These are phyloP conservation scores for Podarcis lilfordi DNA, from an alignment of 2,797 vertebrate species.

Conservation along the genomic window DNA sequence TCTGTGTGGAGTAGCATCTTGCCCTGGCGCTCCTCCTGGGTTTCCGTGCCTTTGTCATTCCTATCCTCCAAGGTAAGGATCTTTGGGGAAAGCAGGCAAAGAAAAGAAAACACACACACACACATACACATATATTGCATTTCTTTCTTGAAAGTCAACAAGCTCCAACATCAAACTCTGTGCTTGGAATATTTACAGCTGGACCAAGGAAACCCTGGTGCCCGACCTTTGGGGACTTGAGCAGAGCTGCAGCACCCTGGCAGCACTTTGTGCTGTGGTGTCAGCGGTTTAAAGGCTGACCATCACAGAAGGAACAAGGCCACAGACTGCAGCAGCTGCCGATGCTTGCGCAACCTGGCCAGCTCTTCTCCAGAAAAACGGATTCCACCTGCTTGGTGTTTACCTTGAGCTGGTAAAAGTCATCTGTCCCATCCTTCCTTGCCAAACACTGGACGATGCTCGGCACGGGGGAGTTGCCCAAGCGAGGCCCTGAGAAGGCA, in stretches of 20 bases:
- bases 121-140: background rate
- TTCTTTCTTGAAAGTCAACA: background rate
- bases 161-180: background rate
- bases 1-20: slow-evolving; percentile 99
- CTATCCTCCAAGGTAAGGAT: slow-evolving; percentile 97
- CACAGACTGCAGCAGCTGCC: background rate
- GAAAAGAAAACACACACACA: slow-evolving; percentile 5
- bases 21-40: slow-evolving; percentile 97
- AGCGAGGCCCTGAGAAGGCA: slow-evolving; percentile 87
- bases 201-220: slow-evolving; percentile 24
- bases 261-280: background rate
- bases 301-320: background rate
- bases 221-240: no score
- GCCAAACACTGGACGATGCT: slow-evolving; percentile 99
- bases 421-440: slow-evolving; percentile 97
- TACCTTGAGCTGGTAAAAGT: slow-evolving; percentile 99
- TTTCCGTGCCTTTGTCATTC: slow-evolving; percentile 89
- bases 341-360: fast-evolving
- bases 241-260: background rate
- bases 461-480: slow-evolving; percentile 98
- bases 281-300: background rate
- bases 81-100: slow-evolving; percentile 74
- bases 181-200: background rate
- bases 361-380: background rate
- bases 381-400: slow-evolving; percentile 60